These are phyloP conservation scores for Polydrusus cervinus DNA, from an alignment of 2,888 invertebrate genomes.

Conservation along the genomic window DNA sequence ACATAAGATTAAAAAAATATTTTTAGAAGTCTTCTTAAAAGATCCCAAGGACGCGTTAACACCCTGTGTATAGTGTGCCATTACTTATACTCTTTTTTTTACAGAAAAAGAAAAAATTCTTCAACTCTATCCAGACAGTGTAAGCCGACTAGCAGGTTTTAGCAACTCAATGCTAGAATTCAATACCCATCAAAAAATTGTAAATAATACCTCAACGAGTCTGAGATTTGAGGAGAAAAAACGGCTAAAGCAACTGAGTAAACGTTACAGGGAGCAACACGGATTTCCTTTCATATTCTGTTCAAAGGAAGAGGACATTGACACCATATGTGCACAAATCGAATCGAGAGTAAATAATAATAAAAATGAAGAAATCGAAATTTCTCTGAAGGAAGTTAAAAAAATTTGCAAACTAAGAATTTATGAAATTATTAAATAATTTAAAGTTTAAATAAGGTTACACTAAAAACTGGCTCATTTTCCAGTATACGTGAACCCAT, in stretches of 20 bases:
- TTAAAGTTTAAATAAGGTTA: neutral
- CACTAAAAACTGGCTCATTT: neutral
- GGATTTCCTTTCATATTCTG: conserved; percentile 82
- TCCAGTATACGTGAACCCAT: too few species aligned
- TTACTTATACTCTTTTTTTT: conserved; percentile 53
- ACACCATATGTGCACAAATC: conserved; percentile 76
- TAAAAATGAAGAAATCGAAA: conserved; percentile 73
- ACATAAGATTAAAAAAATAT: too few species aligned
- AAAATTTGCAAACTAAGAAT: conserved; percentile 79
- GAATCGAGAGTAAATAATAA: conserved; percentile 74
- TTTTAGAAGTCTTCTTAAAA: too few species aligned
- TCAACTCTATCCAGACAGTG: conserved; percentile 79
- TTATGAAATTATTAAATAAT: conserved; percentile 61
- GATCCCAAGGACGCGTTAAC: too few species aligned
- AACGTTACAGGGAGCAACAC: conserved; percentile 78
- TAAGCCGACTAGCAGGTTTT: conserved; percentile 74
- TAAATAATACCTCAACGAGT: conserved; percentile 68
- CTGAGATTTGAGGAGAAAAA: conserved; percentile 74
- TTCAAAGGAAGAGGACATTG: conserved; percentile 77
- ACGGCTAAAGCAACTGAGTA: conserved; percentile 72
- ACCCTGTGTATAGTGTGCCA: too few species aligned
- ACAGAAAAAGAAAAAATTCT: conserved; percentile 75
- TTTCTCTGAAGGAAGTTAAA: conserved; percentile 79
- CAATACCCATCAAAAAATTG: conserved; percentile 66
- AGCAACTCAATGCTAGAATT: conserved; percentile 77